Evolutionary conservation across 2,797 vertebrate species (phyloP).

Genomic region (Mormyrops boulengeri): DNA sequence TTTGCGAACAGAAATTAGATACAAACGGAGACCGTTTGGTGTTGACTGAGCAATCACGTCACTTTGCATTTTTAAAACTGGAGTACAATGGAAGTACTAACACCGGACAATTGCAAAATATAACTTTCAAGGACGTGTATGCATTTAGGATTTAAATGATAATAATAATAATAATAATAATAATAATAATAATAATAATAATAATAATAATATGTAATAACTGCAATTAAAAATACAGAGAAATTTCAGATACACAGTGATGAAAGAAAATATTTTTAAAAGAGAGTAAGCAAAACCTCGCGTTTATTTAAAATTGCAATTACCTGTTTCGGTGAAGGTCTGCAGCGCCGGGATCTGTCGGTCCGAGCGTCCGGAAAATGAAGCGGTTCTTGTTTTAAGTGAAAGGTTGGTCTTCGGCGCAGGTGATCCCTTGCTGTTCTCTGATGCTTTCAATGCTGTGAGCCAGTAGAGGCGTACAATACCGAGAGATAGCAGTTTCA

Average conservation of each 20-base stretch:
- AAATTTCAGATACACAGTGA: not conserved
- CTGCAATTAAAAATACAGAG: not conserved
- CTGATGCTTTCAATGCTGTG: not conserved
- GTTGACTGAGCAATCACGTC: not conserved
- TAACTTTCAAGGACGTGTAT: slow-evolving; percentile 6
- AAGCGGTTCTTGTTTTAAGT: not conserved
- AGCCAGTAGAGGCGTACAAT: not conserved
- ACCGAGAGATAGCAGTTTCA: not conserved
- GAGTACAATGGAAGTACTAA: not conserved
- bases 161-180: not conserved
- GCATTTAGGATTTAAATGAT: not conserved
- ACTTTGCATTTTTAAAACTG: not conserved
- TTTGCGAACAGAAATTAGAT: not conserved
- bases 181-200: not conserved
- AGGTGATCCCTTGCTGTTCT: not conserved
- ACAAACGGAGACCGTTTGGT: not conserved
- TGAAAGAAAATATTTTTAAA: not conserved
- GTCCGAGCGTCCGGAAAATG: not conserved
- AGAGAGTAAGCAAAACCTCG: not conserved
- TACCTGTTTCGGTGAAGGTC: slow-evolving; percentile 2
- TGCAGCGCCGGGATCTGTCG: not conserved
- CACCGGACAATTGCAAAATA: not conserved
- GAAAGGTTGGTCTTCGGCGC: not conserved
- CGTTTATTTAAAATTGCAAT: not conserved
- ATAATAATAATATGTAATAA: not conserved